Base-by-base conservation (phyloP, 2,888 invertebrate genomes). In the Ametastegia equiseti region DNA sequence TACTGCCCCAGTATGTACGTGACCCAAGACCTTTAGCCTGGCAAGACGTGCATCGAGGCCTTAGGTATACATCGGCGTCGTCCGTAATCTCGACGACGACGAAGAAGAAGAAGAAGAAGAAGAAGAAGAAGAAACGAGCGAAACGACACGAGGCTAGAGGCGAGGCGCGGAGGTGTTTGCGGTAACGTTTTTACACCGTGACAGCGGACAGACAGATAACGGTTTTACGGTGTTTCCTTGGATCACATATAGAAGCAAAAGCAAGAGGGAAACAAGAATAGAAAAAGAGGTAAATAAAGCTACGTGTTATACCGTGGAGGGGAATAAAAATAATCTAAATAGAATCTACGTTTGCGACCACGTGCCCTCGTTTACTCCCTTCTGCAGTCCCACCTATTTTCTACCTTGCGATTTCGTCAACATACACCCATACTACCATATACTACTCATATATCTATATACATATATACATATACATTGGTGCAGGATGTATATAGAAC, bases 271-370 rank as follows among this genome's bases (percentile, higher is more conserved):
- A 15, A 33, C 19, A 19, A 23, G 19, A 11, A 75, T 33, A 36
- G 13, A 54, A 5, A 36, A 36, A 30, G 57, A 19, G 78, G 39
- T 19, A 15, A 54, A 57, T 27, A 27, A n/a, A 36, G 42, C 27
- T 60, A 57, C 78, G 78, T 57, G 60, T 60, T 42, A n/a, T n/a
- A 78, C 78, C 60, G 27, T 39, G 39, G 78, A 45, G 60, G 60
- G 78, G 60, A 78, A 78, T 78, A 78, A 78, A 78, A 78, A 78
- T 78, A 78, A 78, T 78, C 78, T 78, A 63, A 78, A 78, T 63
- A 57, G 78, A 78, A 78, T 78, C 78, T 78, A 45, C 78, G 78
- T 78, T 78, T 63, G 78, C 78, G 60, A 78, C 60, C 60, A 27
- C 15, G 27, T 39, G 54, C 13, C 75, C 54, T 54, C 69, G 63